Conservation (phyloP, 2,888 invertebrate species). For the Molorchus minor region DNA sequence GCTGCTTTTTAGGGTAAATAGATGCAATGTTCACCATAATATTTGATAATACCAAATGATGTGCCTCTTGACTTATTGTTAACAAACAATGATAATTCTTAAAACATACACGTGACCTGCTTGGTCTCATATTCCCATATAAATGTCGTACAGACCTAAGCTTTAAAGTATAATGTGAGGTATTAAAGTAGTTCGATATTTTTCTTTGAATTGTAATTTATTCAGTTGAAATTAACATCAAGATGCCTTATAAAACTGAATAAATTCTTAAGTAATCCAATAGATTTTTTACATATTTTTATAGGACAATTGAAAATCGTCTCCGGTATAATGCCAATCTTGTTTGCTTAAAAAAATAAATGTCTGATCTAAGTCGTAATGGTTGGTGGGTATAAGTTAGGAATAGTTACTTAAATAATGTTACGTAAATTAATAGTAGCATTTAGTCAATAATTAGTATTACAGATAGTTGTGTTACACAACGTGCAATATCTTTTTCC, state of each 20-base stretch:
- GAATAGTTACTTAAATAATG: constrained; percentile 49
- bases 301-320: constrained; percentile 36
- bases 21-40: constrained; percentile 49
- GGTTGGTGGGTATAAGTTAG: constrained; percentile 52
- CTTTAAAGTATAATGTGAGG: constrained; percentile 43
- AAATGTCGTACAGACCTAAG: constrained; percentile 51
- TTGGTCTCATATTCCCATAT: constrained; percentile 54
- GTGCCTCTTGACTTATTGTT: constrained; percentile 57
- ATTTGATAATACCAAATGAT: constrained; percentile 59
- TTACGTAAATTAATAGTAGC: constrained; percentile 60
- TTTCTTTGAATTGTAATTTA: constrained; percentile 24
- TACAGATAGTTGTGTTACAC: constrained; percentile 55
- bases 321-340: constrained; percentile 36
- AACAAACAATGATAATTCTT: constrained; percentile 45
- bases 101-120: constrained; percentile 53
- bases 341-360: constrained; percentile 44
- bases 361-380: constrained; percentile 59
- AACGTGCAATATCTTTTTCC: constrained; percentile 61
- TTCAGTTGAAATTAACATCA: constrained; percentile 33
- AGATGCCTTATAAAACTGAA: constrained; percentile 44
- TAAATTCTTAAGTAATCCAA: constrained; percentile 41
- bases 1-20: constrained; percentile 43
- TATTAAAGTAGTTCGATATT: constrained; percentile 33
- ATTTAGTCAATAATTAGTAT: constrained; percentile 62
- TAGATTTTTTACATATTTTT: constrained; percentile 43